phyloP scores from a whole-genome alignment of 2,888 invertebrate genomes.

The Heliconius cydno region DNA sequence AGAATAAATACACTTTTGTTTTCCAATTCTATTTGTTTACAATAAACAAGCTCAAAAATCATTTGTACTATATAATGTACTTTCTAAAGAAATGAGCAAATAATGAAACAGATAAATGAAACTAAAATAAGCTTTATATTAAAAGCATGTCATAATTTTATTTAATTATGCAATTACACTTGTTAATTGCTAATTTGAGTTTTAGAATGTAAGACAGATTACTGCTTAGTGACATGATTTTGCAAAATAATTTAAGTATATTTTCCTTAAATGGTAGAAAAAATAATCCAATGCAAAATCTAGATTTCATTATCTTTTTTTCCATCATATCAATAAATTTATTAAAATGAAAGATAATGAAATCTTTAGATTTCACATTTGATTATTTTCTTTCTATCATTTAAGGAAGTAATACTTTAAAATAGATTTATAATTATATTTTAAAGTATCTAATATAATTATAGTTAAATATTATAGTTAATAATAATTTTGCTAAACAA shows the following conservation, averaged over 20 bases:
- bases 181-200: neutral
- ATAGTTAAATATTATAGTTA: neutral
- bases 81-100: too few relatives aligned
- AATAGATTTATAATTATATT: neutral
- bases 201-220: neutral
- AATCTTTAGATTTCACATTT: neutral
- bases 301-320: conserved; percentile 4
- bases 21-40: too few relatives aligned
- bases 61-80: too few relatives aligned
- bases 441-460: too few relatives aligned
- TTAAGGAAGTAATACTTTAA: neutral
- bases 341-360: neutral
- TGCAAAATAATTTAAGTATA: neutral
- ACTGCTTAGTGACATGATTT: neutral
- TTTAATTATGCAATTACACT: neutral
- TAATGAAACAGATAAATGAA: too few relatives aligned
- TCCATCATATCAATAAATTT: neutral
- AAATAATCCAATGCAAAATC: neutral
- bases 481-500: neutral
- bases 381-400: neutral
- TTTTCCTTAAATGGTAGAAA: neutral
- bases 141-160: too few relatives aligned
- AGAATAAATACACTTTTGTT: too few relatives aligned
- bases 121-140: too few relatives aligned
- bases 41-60: too few relatives aligned